phyloP scores from a whole-genome alignment of 2,888 invertebrate genomes.

The Baronia brevicornis region DNA sequence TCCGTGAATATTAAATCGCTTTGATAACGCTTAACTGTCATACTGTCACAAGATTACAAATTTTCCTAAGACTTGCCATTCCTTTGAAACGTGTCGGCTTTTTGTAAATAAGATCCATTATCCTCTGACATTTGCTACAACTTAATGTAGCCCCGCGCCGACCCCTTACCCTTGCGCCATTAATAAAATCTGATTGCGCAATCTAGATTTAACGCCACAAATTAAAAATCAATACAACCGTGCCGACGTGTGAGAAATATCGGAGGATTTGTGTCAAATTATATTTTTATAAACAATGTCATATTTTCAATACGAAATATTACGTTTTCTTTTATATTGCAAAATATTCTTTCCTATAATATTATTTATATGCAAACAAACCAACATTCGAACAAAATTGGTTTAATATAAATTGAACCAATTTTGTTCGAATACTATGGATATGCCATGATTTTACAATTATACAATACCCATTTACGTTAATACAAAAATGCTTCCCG shows the following conservation, averaged over 20 bases:
- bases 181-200: slow-evolving; percentile 56
- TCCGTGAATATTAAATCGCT: slow-evolving; percentile 15
- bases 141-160: slow-evolving; percentile 46
- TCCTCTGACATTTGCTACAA: slow-evolving; percentile 39
- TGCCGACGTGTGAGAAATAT: slow-evolving; percentile 2
- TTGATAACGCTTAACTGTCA: slow-evolving; percentile 12
- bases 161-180: slow-evolving; percentile 48
- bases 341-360: no score
- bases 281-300: background rate
- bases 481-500: no score
- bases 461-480: no score
- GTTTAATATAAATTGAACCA: no score
- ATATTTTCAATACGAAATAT: slow-evolving; percentile 27
- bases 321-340: no score
- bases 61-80: slow-evolving; percentile 22
- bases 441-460: no score
- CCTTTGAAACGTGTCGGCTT: slow-evolving; percentile 31
- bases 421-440: no score
- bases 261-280: no score
- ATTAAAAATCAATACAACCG: slow-evolving; percentile 54
- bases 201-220: slow-evolving; percentile 49
- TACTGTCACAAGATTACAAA: slow-evolving; percentile 10
- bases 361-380: no score
- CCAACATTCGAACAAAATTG: no score
- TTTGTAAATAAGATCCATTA: slow-evolving; percentile 48